Conservation (phyloP, 2,113 vertebrate species). For the Chaetodon trifascialis region DNA sequence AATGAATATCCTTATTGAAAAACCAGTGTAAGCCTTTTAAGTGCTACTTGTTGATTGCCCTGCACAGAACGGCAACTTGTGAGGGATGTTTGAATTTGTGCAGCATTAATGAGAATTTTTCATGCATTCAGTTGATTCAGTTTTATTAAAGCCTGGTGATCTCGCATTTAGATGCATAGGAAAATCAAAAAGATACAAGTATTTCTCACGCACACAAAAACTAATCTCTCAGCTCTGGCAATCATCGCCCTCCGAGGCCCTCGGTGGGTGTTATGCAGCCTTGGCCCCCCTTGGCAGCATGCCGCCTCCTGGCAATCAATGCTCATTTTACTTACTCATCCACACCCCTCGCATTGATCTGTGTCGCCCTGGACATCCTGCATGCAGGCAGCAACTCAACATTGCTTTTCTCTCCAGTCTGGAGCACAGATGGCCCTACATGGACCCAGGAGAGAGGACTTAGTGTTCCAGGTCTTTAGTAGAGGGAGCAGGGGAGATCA, state of each 20-base stretch:
- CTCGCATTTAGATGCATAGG: conserved; percentile 2
- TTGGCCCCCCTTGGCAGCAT: conserved; percentile 49
- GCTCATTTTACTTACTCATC: conserved; percentile 75
- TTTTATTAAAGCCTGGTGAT: neutral
- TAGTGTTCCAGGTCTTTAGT: conserved; percentile 53
- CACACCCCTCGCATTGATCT: conserved; percentile 72
- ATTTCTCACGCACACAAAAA: conserved; percentile 15
- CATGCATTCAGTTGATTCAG: neutral
- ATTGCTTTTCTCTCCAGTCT: conserved; percentile 39
- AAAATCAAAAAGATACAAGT: conserved; percentile 1
- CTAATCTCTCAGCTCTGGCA: conserved; percentile 24
- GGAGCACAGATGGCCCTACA: conserved; percentile 60
- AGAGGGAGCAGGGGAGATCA: conserved; percentile 44
- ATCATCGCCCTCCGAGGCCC: conserved; percentile 17
- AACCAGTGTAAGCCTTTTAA: conserved; percentile 27
- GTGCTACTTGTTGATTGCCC: conserved; percentile 16
- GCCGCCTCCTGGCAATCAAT: conserved; percentile 67
- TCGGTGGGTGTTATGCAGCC: conserved; percentile 44
- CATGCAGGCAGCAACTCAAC: conserved; percentile 51
- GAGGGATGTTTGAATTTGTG: conserved; percentile 8
- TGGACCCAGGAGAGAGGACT: conserved; percentile 46
- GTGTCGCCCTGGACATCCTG: conserved; percentile 52
- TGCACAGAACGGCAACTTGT: neutral
- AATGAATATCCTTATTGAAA: conserved; percentile 31
- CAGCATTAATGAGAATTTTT: conserved; percentile 13